phyloP scores from a whole-genome alignment of 2,113 vertebrate genomes.

The Erinaceus europaeus region DNA sequence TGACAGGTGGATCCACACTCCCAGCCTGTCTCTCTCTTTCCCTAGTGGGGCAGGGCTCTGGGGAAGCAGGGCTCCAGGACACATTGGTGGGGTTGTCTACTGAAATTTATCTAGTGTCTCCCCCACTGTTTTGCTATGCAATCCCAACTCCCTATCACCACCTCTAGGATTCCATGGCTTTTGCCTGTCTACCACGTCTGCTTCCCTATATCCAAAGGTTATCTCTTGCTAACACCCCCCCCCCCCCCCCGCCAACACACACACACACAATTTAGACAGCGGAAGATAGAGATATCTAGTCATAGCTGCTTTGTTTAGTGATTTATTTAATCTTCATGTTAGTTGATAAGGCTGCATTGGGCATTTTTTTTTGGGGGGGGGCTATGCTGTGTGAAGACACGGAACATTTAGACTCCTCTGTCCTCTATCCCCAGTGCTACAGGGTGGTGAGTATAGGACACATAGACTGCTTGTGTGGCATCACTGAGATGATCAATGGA shows the following conservation, averaged over 20 bases:
- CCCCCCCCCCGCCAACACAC: no score
- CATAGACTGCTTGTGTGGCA: not conserved
- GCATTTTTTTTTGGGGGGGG: no score
- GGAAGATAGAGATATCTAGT: not conserved
- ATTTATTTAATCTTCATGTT: not conserved
- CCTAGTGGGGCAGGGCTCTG: no score
- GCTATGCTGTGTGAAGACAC: no score
- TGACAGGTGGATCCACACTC: no score
- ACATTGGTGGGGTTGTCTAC: no score
- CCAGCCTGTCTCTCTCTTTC: no score
- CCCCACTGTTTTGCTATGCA: not conserved
- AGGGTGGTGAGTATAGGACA: not conserved
- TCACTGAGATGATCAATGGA: not conserved
- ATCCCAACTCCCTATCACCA: accelerated
- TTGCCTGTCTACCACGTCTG: no score
- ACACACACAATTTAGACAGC: no score
- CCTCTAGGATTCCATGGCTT: no score
- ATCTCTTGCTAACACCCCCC: not conserved
- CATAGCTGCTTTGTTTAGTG: not conserved
- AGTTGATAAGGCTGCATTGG: not conserved
- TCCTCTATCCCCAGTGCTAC: accelerated
- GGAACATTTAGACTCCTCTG: accelerated
- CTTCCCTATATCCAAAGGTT: not conserved
- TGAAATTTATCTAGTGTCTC: not conserved
- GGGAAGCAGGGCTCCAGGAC: no score